Base-by-base conservation (phyloP, 2,113 vertebrate species). In the Callocephalon fimbriatum region DNA sequence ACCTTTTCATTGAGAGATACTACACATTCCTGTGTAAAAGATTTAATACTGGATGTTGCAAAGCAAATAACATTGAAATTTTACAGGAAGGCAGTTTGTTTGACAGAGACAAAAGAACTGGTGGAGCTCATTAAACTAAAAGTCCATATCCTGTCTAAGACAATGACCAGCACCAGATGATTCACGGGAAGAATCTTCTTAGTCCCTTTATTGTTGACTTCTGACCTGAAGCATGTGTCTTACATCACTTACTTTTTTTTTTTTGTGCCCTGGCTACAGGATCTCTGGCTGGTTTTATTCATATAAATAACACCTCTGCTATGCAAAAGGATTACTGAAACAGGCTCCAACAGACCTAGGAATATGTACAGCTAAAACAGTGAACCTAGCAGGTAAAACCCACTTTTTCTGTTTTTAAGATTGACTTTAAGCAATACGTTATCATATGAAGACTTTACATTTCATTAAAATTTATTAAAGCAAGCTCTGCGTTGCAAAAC, bases 311-410 rank as follows among this genome's bases (percentile, higher is more conserved):
- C 53, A 51, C 5, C 53, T n/a, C 59, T 82, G 88, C 68, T 88
- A 70, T 31, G 88, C 86, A 93, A 93, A 70, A 58, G 73, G 62
- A 88, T 93, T 94, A 95, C 73, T 86, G 66, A 70, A 93, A 66
- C 37, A 90, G 29, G 37, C 58, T 88, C 31, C 63, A 65, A 79
- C 63, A 94, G 47, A 65, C 44, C 38, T 47, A 44, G 18, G 50
- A 65, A 9, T 27, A 17, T 1, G 6, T 29, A 26, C 9, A 5
- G 44, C 23, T 37, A 51, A 79, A 89, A 82, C 27, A 90, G 75
- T 2, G 2, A 86, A 61, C 32, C 7, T 29, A 83, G 74, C 44
- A 92, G 70, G 51, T 82, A 78, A 77, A 92, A 9, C 42, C 4
- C 63, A 50, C 5, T 1, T 1, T 12, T 51, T 5, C 29, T 8